Base-by-base conservation (phyloP, 2,888 invertebrate genomes). In the Drosophila crucigera region DNA sequence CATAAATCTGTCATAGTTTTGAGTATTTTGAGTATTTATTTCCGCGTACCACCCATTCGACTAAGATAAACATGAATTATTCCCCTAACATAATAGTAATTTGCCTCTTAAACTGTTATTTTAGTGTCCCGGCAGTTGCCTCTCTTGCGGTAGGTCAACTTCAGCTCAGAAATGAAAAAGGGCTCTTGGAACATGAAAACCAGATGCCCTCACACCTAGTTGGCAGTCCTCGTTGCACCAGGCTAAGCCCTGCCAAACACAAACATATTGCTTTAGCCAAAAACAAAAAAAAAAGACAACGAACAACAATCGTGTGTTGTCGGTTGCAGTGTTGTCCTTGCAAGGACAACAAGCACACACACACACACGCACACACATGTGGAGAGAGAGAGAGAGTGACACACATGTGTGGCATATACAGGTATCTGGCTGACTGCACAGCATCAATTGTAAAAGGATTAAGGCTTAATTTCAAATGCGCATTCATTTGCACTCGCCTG, bases 381-480 rank as follows among this genome's bases (percentile, higher is more conserved):
- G 30, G 30, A 28, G 28, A 28, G 28, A 28, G 10, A 33, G 22
- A 9, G 9, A 16, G 25, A 25, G 35, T 35, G 25, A 31, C 80
- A 55, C 55, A 59, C 31, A 43, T 33, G 37, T 50, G 78, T 78
- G 76, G 66, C 82, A 70, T 39, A 56, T 60, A 71, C 79, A 83
- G 71, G 77, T 78, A 75, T 75, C 73, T 84, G 87, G 72, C 84
- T 91, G 87, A 89, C 76, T 90, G 91, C 89, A 89, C 88, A 78
- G 84, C 84, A 90, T 88, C 91, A 88, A 88, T 88, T 91, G 88
- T 91, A 91, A 88, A 91, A 88, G 91, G 91, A 91, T 91, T 88
- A 91, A 70, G 86, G 87, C 91, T 90, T 91, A 89, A 88, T 91
- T 88, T 91, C 73, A 88, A 88, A 88, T 88, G 88, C 86, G 88